Base-by-base conservation (phyloP, 1,140 invertebrate genomes). In the Zaprionus vittiger region DNA sequence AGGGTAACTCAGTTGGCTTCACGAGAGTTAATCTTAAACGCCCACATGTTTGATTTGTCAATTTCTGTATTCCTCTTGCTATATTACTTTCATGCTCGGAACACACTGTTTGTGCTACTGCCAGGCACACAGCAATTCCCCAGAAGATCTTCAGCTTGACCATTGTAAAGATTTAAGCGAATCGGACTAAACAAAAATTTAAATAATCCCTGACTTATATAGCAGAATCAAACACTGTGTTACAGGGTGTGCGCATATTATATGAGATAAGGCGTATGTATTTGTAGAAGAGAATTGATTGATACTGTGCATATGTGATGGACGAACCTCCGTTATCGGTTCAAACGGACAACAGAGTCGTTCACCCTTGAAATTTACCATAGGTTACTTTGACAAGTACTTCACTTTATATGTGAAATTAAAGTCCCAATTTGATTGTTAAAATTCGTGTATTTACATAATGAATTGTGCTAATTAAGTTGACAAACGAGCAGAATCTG, bases 391-490 rank as follows among this genome's bases (percentile, higher is more conserved):
- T 38, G 22, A 24, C 4, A 41, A 20, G 20, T 17, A 9, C 22
- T 67, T 65, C 63, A 55, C 26, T 28, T 7, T 28, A 26, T 5
- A 26, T 31, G 5, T 5, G 14, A 41, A 64, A 52, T 49, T 6
- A 1, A 14, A 47, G 49, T 61, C 0, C 47, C 20, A 60, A n/a
- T n/a, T 54, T 54, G 55, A 44, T 52, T 84, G 70, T 77, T 65
- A 72, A 69, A 55, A 79, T 64, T 86, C 44, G 83, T 86, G 83
- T 87, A 86, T 87, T 87, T 69, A 83, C 77, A 86, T 61, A 22
- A 67, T 62, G 67, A 80, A 89, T 89, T 83, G 84, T 89, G 84
- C 83, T 86, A 86, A 89, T 83, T 34, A 70, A 77, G 38, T 55
- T 57, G 26, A 60, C 17, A 61, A 65, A 73, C 38, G 60, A 61